Evolutionary conservation across 53 echinoderm and acorn worm genomes (phyloP).

Genomic region (Stichopus horrens): DNA sequence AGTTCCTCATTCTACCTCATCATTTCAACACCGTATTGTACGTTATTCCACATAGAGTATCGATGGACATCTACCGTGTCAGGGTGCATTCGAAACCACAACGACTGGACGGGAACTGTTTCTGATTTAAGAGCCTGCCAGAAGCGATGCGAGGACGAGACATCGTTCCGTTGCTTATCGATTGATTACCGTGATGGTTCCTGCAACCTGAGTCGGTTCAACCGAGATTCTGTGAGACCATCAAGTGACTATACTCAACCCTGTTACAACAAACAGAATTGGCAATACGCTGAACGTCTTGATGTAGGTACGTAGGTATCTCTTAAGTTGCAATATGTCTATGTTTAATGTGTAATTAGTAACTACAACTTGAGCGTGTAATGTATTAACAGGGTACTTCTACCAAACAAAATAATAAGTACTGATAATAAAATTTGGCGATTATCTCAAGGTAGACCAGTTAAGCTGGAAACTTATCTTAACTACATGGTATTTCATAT

Average conservation of each 20-base stretch:
- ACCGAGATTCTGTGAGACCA: neutral
- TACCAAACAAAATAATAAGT: too few relatives aligned
- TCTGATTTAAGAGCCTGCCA: neutral
- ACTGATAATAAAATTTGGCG: too few relatives aligned
- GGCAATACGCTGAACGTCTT: neutral
- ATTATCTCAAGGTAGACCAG: too few relatives aligned
- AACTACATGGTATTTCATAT: too few relatives aligned
- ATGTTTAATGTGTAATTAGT: too few relatives aligned
- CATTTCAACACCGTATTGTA: too few relatives aligned
- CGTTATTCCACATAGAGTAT: neutral
- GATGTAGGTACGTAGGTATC: neutral
- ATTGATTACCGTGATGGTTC: neutral
- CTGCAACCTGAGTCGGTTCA: conserved; percentile 5
- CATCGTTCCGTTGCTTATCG: neutral
- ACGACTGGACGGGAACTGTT: neutral
- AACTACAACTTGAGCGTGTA: too few relatives aligned
- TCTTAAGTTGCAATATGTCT: too few relatives aligned
- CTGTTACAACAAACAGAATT: neutral
- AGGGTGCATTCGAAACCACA: neutral
- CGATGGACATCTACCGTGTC: neutral
- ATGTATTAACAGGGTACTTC: too few relatives aligned
- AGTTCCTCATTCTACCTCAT: too few relatives aligned
- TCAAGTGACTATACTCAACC: conserved; percentile 3
- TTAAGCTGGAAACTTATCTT: too few relatives aligned
- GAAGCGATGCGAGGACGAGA: conserved; percentile 2